A percentile compares a stretch with the other conserved stretches of the same genome.
Conservation (phyloP, 1,140 invertebrate species). For the Drosophila gunungcola region DNA sequence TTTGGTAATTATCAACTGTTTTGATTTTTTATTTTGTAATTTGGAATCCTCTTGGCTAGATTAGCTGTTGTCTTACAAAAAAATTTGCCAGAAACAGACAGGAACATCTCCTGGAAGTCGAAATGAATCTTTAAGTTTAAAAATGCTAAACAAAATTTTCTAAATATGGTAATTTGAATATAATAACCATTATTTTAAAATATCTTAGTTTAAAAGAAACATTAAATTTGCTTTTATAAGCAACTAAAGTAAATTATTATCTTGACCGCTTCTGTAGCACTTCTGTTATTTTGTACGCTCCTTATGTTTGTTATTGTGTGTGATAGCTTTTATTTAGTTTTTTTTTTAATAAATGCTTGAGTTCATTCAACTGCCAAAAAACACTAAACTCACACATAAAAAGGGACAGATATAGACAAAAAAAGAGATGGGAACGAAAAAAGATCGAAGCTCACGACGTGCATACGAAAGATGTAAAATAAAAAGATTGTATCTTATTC, state of each 20-base stretch:
- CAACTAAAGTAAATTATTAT: not conserved
- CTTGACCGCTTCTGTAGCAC: conserved; percentile 3
- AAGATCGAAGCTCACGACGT: conserved; percentile 40
- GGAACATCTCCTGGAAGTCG: no score
- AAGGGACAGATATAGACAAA: conserved; percentile 29
- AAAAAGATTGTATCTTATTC: conserved; percentile 25
- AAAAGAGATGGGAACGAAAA: conserved; percentile 19
- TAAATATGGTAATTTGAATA: no score
- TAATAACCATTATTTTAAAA: no score
- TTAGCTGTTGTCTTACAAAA: no score
- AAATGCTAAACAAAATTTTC: no score
- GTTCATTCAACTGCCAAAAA: conserved; percentile 77
- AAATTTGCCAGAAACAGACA: no score
- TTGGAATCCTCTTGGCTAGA: no score
- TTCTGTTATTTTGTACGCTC: conserved; percentile 47
- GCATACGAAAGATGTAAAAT: conserved; percentile 45
- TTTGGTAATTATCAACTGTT: no score
- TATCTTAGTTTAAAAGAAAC: no score
- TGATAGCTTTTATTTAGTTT: conserved; percentile 49
- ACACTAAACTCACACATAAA: conserved; percentile 39
- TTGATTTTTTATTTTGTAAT: no score
- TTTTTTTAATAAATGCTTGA: conserved; percentile 31
- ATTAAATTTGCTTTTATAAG: no score
- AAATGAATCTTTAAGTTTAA: no score
- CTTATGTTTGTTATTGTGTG: conserved; percentile 29